phyloP scores from a whole-genome alignment of 2,888 invertebrate species.

The Onthophagus sagittarius region DNA sequence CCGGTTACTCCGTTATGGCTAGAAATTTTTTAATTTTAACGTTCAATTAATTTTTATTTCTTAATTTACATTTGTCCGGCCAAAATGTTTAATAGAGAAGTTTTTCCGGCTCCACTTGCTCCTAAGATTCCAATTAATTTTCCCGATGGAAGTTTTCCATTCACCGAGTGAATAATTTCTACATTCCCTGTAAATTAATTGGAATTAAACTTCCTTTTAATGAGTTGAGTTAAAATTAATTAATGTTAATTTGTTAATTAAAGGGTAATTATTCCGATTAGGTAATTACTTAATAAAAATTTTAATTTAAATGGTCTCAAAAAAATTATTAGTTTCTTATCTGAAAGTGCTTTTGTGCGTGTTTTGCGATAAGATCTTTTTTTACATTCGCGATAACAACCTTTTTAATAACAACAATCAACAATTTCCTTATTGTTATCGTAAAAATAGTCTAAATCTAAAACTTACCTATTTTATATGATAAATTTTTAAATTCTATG shows the following conservation, averaged over 20 bases:
- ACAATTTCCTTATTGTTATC: not conserved
- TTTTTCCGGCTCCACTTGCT: slow-evolving; percentile 24
- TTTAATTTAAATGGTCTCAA: not conserved
- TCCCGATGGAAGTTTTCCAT: slow-evolving; percentile 23
- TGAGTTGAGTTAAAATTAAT: not conserved
- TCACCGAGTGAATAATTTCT: slow-evolving; percentile 21
- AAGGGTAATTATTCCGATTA: not conserved
- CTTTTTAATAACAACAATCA: not conserved
- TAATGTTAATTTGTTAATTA: not conserved
- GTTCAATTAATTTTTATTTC: not conserved
- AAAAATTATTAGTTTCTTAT: not conserved
- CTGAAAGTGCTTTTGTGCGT: not conserved
- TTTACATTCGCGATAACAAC: not conserved
- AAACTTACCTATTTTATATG: slow-evolving; percentile 17
- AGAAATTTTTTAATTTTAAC: slow-evolving; percentile 7
- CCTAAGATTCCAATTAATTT: slow-evolving; percentile 23
- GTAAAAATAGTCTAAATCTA: not conserved
- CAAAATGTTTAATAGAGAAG: slow-evolving; percentile 21
- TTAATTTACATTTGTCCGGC: slow-evolving; percentile 24
- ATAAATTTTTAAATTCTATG: slow-evolving; percentile 21
- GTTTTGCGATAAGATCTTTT: not conserved
- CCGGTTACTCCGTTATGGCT: slow-evolving; percentile 64
- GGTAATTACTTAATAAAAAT: not conserved
- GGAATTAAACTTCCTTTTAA: not conserved
- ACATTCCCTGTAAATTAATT: slow-evolving; percentile 17